Conservation (phyloP, 1,140 invertebrate genomes). For the Brachionus koreanus region DNA sequence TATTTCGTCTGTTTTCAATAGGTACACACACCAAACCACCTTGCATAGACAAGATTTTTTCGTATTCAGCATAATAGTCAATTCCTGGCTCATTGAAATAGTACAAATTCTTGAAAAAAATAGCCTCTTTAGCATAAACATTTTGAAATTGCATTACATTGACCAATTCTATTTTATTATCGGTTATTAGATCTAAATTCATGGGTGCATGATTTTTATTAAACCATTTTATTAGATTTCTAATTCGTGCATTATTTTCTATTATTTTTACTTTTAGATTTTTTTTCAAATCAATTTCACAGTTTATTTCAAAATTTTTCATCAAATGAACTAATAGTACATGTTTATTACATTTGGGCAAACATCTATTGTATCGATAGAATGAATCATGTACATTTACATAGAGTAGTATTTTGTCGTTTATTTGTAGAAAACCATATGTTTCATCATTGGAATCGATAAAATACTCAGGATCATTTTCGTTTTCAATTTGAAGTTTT, state of each 20-base stretch:
- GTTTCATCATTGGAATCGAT: neutral
- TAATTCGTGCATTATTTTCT: neutral
- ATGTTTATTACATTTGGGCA: neutral
- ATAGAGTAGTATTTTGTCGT: neutral
- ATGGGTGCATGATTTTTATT: neutral
- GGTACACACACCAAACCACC: neutral
- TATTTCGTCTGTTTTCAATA: neutral
- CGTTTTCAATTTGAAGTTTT: neutral
- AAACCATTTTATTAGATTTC: neutral
- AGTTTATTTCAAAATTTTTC: neutral
- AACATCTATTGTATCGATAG: neutral
- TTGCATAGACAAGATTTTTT: neutral
- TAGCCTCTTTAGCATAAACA: neutral
- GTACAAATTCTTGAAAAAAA: neutral
- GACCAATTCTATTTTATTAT: neutral
- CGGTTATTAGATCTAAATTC: neutral
- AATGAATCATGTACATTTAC: neutral
- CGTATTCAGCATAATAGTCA: neutral
- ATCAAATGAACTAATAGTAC: neutral
- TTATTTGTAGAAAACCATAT: conserved; percentile 1
- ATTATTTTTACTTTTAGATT: neutral
- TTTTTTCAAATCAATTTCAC: neutral
- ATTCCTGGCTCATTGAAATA: neutral
- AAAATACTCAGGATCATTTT: neutral
- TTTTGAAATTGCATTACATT: neutral